Evolutionary conservation across 2,797 vertebrate species (phyloP), one percentile per base, ranked within the genome.

Genomic region (Danionella dracula): DNA sequence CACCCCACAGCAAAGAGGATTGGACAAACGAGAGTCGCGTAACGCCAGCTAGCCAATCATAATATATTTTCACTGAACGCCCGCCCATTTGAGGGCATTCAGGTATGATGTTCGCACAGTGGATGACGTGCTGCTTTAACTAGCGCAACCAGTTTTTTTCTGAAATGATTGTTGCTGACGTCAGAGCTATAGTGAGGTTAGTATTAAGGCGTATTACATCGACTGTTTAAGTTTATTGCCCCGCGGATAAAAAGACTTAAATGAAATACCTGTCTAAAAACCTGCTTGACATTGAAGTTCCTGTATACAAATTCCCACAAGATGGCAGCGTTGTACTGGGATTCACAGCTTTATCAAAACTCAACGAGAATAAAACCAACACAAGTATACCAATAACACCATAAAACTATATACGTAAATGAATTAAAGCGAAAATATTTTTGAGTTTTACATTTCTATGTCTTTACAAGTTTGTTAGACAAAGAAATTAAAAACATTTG

Each of bases 241-340:
- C 23, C 3, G 23, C 6, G 3, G 3, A 6, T 27, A 6, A 27
- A 27, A 6, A 27, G 23, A 31, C 5, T 12, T 8, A 16, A 5
- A 8, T 41, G 40, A 19, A 16, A 37, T 21, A n/a, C 15, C n/a
- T n/a, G n/a, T n/a, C n/a, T n/a, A n/a, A n/a, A n/a, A 57, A n/a
- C 15, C 23, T 57, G n/a, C 27, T 21, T 32, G 23, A 42, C 6
- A 21, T 31, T 44, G 6, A 32, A 31, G 29, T 58, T 41, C 21
- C 37, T 17, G 9, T 4, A 41, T 4, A 11, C 10, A 29, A 19
- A 41, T 12, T 29, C 12, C 86, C 89, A 88, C 85, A 79, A 87
- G 88, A 81, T 88, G 89, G 87, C 79, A 58, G n/a, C 71, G 78
- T 86, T 84, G 77, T 61, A 51, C 76, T 66, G 38, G 45, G 15